phyloP scores from a whole-genome alignment of 2,113 vertebrate species.

The Andinoacara biseriatus region DNA sequence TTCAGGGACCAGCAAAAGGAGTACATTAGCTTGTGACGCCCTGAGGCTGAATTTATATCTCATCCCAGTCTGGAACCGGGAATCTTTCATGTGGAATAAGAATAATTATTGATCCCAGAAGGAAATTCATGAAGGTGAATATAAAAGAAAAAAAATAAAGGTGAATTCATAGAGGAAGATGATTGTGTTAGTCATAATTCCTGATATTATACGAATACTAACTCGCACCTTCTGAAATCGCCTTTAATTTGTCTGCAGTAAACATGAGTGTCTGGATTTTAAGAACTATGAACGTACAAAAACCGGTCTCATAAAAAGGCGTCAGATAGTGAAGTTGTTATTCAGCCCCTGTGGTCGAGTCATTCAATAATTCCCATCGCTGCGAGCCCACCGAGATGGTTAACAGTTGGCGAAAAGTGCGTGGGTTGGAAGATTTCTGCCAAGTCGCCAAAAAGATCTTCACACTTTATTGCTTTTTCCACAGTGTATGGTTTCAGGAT shows the following conservation, averaged over 20 bases:
- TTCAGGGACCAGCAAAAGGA: neutral
- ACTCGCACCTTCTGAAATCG: neutral
- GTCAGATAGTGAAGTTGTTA: slow-evolving; percentile 10
- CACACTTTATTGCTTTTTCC: slow-evolving; percentile 13
- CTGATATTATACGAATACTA: neutral
- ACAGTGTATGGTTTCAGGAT: neutral
- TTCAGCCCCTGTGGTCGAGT: neutral
- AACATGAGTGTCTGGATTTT: neutral
- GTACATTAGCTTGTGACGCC: neutral
- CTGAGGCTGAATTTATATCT: neutral
- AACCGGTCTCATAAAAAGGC: slow-evolving; percentile 13
- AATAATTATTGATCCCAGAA: too few species aligned
- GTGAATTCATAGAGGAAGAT: neutral
- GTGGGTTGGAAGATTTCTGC: neutral
- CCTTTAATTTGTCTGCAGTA: neutral
- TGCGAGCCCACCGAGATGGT: slow-evolving; percentile 12
- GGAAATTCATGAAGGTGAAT: too few species aligned
- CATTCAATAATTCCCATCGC: slow-evolving; percentile 39
- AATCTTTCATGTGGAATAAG: neutral
- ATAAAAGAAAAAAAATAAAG: too few species aligned
- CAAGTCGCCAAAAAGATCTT: neutral
- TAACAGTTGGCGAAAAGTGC: slow-evolving; percentile 32
- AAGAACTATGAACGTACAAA: neutral
- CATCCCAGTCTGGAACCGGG: neutral
- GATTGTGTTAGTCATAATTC: neutral